Percentiles rank a stretch among this genome's conserved stretches.
phyloP scores from a whole-genome alignment of 2,797 vertebrate species.

The Danionella dracula region DNA sequence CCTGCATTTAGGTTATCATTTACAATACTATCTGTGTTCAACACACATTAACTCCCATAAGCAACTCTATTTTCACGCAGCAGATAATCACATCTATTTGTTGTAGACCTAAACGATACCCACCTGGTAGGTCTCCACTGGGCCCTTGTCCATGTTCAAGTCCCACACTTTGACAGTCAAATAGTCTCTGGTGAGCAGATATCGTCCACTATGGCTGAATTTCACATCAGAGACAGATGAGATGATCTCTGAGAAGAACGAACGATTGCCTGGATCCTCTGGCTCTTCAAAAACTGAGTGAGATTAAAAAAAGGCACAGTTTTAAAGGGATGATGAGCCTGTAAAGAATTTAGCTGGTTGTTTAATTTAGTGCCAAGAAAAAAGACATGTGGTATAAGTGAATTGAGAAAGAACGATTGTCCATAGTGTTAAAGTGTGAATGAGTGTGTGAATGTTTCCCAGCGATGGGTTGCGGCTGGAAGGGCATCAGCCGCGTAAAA shows the following conservation, averaged over 20 bases:
- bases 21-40: no score
- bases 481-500: no score
- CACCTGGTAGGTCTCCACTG: slow-evolving; percentile 96
- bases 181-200: slow-evolving; percentile 97
- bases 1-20: no score
- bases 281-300: slow-evolving; percentile 91
- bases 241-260: slow-evolving; percentile 98
- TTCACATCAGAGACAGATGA: slow-evolving; percentile 98
- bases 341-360: not conserved
- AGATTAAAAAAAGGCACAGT: not conserved
- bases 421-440: no score
- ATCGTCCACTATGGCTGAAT: slow-evolving; percentile 96
- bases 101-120: not conserved
- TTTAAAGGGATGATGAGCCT: not conserved
- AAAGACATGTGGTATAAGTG: no score
- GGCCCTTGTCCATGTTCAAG: slow-evolving; percentile 97
- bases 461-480: no score
- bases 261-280: slow-evolving; percentile 93
- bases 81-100: no score
- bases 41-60: no score
- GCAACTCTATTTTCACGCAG: no score
- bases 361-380: no score
- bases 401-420: no score
- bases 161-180: slow-evolving; percentile 99
- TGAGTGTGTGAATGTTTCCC: no score